Percentiles rank a stretch among this genome's conserved stretches.
These are phyloP conservation scores for Parelbella ahira DNA, from an alignment of 2,888 invertebrate genomes.

Conservation along the genomic window DNA sequence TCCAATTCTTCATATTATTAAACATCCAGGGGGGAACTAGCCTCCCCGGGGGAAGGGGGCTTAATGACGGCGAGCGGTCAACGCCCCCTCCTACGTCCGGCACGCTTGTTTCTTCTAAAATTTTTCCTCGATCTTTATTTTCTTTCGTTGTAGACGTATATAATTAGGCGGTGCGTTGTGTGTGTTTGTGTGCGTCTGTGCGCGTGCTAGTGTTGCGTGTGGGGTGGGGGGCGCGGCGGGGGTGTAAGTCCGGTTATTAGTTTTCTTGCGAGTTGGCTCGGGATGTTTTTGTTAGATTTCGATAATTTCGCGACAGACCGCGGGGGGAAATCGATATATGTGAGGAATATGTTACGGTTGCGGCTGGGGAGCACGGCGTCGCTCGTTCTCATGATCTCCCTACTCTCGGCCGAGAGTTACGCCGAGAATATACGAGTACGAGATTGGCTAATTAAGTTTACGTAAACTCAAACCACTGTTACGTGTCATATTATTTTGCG, in stretches of 20 bases:
- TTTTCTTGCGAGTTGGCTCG: conserved; percentile 74
- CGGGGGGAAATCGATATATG: conserved; percentile 38
- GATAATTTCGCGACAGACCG: conserved; percentile 74
- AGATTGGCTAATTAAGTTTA: neutral
- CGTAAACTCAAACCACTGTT: too few relatives aligned
- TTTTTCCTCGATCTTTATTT: conserved; percentile 81
- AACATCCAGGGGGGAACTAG: conserved; percentile 76
- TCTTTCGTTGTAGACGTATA: conserved; percentile 72
- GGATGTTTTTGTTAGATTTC: conserved; percentile 79
- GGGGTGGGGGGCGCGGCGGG: conserved; percentile 36
- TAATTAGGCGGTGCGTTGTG: conserved; percentile 59
- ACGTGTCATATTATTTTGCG: too few relatives aligned
- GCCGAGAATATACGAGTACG: too few relatives aligned
- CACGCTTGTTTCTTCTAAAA: conserved; percentile 79
- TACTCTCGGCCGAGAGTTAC: conserved; percentile 4
- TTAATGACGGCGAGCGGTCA: conserved; percentile 77
- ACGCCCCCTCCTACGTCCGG: conserved; percentile 61
- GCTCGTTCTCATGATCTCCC: conserved; percentile 21
- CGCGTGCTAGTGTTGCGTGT: conserved; percentile 26
- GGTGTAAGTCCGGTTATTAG: conserved; percentile 76
- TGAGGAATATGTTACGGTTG: conserved; percentile 32
- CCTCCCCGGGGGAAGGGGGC: conserved; percentile 52
- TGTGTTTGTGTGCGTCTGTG: conserved; percentile 37
- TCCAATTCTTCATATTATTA: conserved; percentile 82
- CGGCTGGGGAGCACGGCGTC: conserved; percentile 19